A percentile compares a stretch with the other conserved stretches of the same genome.
These are phyloP conservation scores for Macroramphosus scolopax DNA, from an alignment of 2,797 vertebrate species.

Conservation along the genomic window DNA sequence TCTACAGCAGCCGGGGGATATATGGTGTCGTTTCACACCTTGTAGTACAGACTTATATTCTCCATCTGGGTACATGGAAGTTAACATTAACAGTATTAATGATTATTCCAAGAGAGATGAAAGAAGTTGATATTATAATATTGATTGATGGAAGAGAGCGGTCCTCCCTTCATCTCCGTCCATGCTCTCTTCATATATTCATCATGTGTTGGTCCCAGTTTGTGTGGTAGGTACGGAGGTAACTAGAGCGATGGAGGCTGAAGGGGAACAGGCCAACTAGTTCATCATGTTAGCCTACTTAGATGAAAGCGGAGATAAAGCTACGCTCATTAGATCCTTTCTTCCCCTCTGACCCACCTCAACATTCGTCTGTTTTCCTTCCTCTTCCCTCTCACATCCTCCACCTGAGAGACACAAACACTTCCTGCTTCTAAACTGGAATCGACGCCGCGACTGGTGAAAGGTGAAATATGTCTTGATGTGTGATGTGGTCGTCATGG, in stretches of 20 bases:
- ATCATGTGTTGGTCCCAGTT: conserved; percentile 49
- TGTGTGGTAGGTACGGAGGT: conserved; percentile 32
- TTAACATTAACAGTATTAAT: too few species aligned
- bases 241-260: conserved; percentile 64
- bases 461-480: too few species aligned
- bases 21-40: too few species aligned
- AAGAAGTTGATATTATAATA: too few species aligned
- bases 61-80: too few species aligned
- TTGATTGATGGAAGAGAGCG: conserved; percentile 4
- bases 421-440: conserved; percentile 15
- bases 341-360: conserved; percentile 9
- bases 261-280: conserved; percentile 61
- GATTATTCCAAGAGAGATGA: too few species aligned
- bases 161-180: conserved; percentile 5
- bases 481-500: too few species aligned
- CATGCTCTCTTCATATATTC: conserved; percentile 37
- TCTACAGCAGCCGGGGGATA: too few species aligned
- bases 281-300: conserved; percentile 82
- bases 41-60: too few species aligned
- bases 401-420: neutral
- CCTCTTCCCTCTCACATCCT: too few species aligned
- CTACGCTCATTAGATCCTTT: conserved; percentile 52
- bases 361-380: too few species aligned
- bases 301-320: conserved; percentile 61
- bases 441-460: too few species aligned